A percentile compares a stretch with the other conserved stretches of the same genome.
phyloP scores from a whole-genome alignment of 1,140 invertebrate genomes.

The Penaeus indicus region DNA sequence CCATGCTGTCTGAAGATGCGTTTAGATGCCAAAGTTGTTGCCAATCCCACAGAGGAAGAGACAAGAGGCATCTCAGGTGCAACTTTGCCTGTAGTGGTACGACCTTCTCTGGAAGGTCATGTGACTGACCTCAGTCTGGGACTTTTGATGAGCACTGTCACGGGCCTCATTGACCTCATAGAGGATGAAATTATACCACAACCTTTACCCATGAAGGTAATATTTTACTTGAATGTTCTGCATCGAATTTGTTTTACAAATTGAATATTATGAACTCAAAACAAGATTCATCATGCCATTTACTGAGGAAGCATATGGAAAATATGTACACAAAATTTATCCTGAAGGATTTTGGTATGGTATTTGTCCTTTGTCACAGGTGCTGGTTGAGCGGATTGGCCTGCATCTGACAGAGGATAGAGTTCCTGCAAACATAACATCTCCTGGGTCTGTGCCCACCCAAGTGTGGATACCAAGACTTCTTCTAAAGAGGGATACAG shows the following conservation, averaged over 20 bases:
- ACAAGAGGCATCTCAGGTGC: slow-evolving; percentile 47
- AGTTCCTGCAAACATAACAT: slow-evolving; percentile 83
- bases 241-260: neutral
- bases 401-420: slow-evolving; percentile 84
- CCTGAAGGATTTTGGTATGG: slow-evolving; percentile 14
- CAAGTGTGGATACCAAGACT: slow-evolving; percentile 80
- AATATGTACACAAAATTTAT: neutral
- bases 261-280: too few species aligned
- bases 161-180: slow-evolving; percentile 82
- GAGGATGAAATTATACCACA: slow-evolving; percentile 87
- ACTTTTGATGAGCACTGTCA: slow-evolving; percentile 85
- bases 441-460: slow-evolving; percentile 84
- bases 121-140: slow-evolving; percentile 79
- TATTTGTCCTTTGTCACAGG: slow-evolving; percentile 71
- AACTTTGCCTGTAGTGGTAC: slow-evolving; percentile 36
- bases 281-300: too few species aligned
- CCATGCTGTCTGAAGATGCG: slow-evolving; percentile 56
- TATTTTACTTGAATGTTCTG: neutral
- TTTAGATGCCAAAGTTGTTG: slow-evolving; percentile 48
- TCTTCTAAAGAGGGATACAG: slow-evolving; percentile 77
- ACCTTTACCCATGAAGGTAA: slow-evolving; percentile 84
- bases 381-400: slow-evolving; percentile 78
- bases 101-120: slow-evolving; percentile 74
- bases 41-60: slow-evolving; percentile 18
- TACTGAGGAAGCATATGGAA: neutral